These are phyloP conservation scores for Notodromas monacha DNA, from an alignment of 2,888 invertebrate genomes.

Conservation along the genomic window DNA sequence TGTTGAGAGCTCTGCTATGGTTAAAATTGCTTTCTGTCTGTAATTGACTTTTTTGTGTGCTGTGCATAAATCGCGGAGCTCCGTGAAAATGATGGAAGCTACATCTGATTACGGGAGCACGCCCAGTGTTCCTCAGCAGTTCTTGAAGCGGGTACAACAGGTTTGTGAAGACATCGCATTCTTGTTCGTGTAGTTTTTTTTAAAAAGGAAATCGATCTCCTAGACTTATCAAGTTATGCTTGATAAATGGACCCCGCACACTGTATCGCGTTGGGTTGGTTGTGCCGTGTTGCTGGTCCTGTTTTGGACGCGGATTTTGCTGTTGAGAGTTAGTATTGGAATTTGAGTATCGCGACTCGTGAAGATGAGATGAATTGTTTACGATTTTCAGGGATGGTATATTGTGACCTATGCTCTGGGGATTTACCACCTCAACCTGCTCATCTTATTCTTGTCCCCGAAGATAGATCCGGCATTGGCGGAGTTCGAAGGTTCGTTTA, in stretches of 20 bases:
- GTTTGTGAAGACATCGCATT: too few species aligned
- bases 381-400: slow-evolving; percentile 68
- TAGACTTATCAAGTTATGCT: slow-evolving; percentile 48
- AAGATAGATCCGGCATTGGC: slow-evolving; percentile 85
- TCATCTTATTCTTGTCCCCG: slow-evolving; percentile 97
- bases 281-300: slow-evolving; percentile 30
- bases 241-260: slow-evolving; percentile 56
- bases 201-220: too few species aligned
- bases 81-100: too few species aligned
- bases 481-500: slow-evolving; percentile 43
- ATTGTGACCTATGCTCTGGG: slow-evolving; percentile 95
- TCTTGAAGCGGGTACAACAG: too few species aligned
- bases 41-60: too few species aligned
- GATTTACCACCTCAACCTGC: slow-evolving; percentile 93
- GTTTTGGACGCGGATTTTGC: slow-evolving; percentile 45
- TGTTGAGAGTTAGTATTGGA: slow-evolving; percentile 32
- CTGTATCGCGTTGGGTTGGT: slow-evolving; percentile 41
- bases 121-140: too few species aligned
- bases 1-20: too few species aligned
- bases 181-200: too few species aligned
- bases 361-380: too few species aligned
- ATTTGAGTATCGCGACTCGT: neutral
- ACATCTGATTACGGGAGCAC: too few species aligned
- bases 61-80: too few species aligned
- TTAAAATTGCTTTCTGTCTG: too few species aligned